Percentiles rank a stretch among this genome's conserved stretches.
These are phyloP conservation scores for Drosophila kikkawai DNA, from an alignment of 1,140 invertebrate species.

Conservation along the genomic window DNA sequence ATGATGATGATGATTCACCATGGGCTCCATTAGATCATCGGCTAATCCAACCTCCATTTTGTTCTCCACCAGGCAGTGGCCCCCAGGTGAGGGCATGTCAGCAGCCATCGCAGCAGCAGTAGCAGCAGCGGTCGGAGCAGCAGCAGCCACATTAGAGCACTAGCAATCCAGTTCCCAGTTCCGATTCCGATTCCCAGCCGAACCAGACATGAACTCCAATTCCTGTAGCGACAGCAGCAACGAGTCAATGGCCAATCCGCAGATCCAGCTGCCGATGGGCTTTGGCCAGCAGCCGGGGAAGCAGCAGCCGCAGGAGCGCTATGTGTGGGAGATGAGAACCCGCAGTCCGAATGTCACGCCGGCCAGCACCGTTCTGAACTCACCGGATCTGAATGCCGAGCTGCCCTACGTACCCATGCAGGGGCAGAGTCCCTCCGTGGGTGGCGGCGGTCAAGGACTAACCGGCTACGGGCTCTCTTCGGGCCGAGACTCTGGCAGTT, in stretches of 20 bases:
- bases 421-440: conserved; percentile 42
- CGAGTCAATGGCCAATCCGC: conserved; percentile 62
- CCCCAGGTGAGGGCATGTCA: conserved; percentile 58
- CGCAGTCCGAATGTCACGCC: conserved; percentile 83
- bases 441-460: conserved; percentile 26
- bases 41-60: not conserved
- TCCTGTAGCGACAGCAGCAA: conserved; percentile 74
- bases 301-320: conserved; percentile 67
- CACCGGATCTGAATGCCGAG: conserved; percentile 80
- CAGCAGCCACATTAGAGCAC: conserved; percentile 8
- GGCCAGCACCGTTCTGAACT: conserved; percentile 84
- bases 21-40: conserved; percentile 55
- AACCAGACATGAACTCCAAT: conserved; percentile 65
- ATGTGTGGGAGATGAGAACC: conserved; percentile 84
- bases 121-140: conserved; percentile 26
- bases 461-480: conserved; percentile 9
- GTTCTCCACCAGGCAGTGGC: conserved; percentile 18
- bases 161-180: conserved; percentile 18
- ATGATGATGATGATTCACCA: conserved; percentile 45
- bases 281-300: conserved; percentile 34
- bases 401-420: conserved; percentile 60
- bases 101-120: conserved; percentile 63
- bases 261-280: conserved; percentile 62
- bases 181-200: not conserved
- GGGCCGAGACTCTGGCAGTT: conserved; percentile 30